A percentile compares a stretch with the other conserved stretches of the same genome.
phyloP scores from a whole-genome alignment of 53 echinoderm and acorn worm genomes.

The Glandiceps talaboti region DNA sequence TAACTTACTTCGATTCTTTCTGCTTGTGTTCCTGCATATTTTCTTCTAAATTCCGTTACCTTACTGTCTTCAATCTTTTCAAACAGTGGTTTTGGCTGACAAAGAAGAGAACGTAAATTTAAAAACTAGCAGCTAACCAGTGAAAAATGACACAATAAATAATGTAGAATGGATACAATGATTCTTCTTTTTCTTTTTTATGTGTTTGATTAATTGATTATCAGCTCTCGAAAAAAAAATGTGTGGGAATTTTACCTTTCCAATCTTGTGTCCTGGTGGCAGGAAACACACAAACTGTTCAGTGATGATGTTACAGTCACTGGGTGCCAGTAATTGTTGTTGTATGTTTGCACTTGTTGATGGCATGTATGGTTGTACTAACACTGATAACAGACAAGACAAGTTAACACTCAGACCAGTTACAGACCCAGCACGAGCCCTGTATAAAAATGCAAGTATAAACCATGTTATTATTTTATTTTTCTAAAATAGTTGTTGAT shows the following conservation, averaged over 20 bases:
- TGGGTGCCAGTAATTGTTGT: conserved; percentile 57
- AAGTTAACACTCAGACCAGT: conserved; percentile 64
- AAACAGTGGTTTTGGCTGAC: conserved; percentile 80
- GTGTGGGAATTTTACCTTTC: too few species aligned
- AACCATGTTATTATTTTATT: too few species aligned
- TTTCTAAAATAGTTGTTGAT: too few species aligned
- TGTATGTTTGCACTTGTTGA: conserved; percentile 70
- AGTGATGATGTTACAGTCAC: conserved; percentile 45
- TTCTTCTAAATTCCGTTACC: conserved; percentile 51
- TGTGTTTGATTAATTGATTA: too few species aligned
- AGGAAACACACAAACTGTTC: conserved; percentile 75
- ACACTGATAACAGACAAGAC: conserved; percentile 70
- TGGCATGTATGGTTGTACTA: conserved; percentile 89
- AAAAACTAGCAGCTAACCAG: too few species aligned
- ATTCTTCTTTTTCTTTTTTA: too few species aligned
- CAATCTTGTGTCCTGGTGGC: conserved; percentile 80
- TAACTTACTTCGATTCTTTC: not conserved
- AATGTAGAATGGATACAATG: too few species aligned
- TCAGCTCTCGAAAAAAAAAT: too few species aligned
- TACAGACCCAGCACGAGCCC: conserved; percentile 63
- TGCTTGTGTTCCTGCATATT: conserved; percentile 53
- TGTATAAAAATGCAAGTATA: too few species aligned
- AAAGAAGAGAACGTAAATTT: too few species aligned
- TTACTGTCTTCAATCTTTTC: conserved; percentile 58
- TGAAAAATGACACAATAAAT: too few species aligned